Evolutionary conservation across 2,113 vertebrate genomes (phyloP).

Genomic region (Rissa tridactyla): DNA sequence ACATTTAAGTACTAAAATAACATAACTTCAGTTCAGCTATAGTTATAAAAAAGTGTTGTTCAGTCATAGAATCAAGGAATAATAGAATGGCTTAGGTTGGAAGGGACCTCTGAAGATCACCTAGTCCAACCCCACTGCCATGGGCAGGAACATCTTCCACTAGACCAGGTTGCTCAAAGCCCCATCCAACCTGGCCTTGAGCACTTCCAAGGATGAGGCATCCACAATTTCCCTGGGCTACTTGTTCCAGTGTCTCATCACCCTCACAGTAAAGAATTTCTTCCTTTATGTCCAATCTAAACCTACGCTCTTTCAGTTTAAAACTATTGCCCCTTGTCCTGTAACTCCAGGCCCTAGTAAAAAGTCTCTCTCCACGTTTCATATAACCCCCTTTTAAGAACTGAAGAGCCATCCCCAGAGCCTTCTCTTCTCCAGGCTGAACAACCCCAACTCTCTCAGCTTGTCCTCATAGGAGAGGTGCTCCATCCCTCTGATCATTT

Average conservation of each 20-base stretch:
- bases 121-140: background rate
- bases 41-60: background rate
- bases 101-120: background rate
- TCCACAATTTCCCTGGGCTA: background rate
- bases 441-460: background rate
- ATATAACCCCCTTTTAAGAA: background rate
- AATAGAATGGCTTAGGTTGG: background rate
- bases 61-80: background rate
- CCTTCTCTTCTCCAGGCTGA: background rate
- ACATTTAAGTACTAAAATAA: background rate
- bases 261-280: background rate
- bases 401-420: background rate
- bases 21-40: background rate
- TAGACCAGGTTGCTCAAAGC: background rate
- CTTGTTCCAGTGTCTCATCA: background rate
- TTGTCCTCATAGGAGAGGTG: background rate
- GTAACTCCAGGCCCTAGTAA: background rate
- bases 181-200: background rate
- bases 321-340: background rate
- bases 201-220: background rate
- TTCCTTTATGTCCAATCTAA: background rate
- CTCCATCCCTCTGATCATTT: background rate
- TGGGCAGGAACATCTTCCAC: background rate
- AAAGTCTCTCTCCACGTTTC: background rate
- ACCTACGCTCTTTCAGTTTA: background rate